A percentile compares a stretch with the other conserved stretches of the same genome.
Evolutionary conservation across 2,797 vertebrate genomes (phyloP).

Genomic region (Schizopygopsis pylzovi): DNA sequence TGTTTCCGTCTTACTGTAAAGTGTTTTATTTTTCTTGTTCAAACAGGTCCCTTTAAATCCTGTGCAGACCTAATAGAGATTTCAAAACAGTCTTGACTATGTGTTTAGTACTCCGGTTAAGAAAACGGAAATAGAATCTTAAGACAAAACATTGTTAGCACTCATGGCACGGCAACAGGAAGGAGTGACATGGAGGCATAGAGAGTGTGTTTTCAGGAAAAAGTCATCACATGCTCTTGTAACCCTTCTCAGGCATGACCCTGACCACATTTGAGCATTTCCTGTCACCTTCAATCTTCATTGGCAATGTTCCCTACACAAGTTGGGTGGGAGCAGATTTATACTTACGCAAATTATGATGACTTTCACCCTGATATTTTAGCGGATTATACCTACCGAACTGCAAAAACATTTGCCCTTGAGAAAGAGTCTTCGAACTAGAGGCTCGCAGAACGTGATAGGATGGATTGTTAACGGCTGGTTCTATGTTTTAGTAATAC

Average conservation of each 20-base stretch:
- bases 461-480: no score
- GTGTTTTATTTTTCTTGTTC: conserved; percentile 5
- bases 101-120: conserved; percentile 5
- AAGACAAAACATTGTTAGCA: background rate
- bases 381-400: no score
- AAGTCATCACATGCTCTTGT: conserved; percentile 18
- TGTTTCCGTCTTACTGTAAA: conserved; percentile 31
- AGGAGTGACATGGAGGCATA: conserved; percentile 30
- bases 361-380: no score
- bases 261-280: conserved; percentile 47
- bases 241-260: conserved; percentile 40
- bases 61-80: conserved; percentile 24
- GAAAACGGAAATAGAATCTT: background rate
- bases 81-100: conserved; percentile 26
- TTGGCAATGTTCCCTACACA: no score
- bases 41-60: conserved; percentile 9
- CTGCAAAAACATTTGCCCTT: no score
- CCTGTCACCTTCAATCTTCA: conserved; percentile 54
- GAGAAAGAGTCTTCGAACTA: no score
- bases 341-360: no score
- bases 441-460: no score
- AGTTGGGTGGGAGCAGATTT: no score
- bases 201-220: conserved; percentile 45
- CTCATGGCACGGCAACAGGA: conserved; percentile 49
- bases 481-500: no score